Percentiles rank a stretch among this genome's conserved stretches.
These are phyloP conservation scores for Camptogramma bilineatum DNA, from an alignment of 2,888 invertebrate species.

Conservation along the genomic window DNA sequence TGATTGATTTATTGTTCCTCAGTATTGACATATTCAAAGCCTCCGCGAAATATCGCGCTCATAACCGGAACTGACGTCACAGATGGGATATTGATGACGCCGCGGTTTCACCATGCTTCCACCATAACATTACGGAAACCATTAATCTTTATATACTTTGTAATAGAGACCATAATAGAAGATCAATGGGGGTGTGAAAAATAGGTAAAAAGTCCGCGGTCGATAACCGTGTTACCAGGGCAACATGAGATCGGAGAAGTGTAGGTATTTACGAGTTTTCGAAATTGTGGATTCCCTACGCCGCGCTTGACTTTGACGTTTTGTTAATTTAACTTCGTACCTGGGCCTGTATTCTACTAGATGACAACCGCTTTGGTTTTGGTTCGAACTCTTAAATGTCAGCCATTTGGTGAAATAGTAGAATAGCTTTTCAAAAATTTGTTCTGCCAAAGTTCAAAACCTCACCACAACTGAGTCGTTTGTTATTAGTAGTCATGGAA, in stretches of 20 bases:
- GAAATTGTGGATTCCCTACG: not conserved
- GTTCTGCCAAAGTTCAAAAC: too few relatives aligned
- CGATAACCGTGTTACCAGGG: slow-evolving; percentile 33
- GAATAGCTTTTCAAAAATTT: too few relatives aligned
- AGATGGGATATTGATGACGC: slow-evolving; percentile 38
- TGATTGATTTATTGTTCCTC: slow-evolving; percentile 9
- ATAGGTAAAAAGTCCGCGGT: slow-evolving; percentile 28
- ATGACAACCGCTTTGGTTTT: too few relatives aligned
- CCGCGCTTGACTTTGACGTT: not conserved
- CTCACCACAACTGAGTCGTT: too few relatives aligned
- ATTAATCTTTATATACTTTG: slow-evolving; percentile 36
- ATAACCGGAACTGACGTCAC: slow-evolving; percentile 27
- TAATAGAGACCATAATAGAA: slow-evolving; percentile 29
- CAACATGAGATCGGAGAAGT: slow-evolving; percentile 14
- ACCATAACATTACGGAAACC: slow-evolving; percentile 30
- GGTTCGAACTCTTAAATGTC: too few relatives aligned
- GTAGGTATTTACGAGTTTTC: not conserved
- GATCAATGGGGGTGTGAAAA: slow-evolving; percentile 30
- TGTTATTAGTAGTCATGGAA: too few relatives aligned
- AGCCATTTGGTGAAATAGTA: too few relatives aligned
- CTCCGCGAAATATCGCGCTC: slow-evolving; percentile 30
- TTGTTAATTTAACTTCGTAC: slow-evolving; percentile 1
- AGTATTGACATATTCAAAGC: slow-evolving; percentile 11
- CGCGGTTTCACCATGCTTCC: slow-evolving; percentile 29
- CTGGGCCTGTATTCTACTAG: not conserved